These are phyloP conservation scores for Piscicola geometra DNA, from an alignment of 2,888 invertebrate species.

Conservation along the genomic window DNA sequence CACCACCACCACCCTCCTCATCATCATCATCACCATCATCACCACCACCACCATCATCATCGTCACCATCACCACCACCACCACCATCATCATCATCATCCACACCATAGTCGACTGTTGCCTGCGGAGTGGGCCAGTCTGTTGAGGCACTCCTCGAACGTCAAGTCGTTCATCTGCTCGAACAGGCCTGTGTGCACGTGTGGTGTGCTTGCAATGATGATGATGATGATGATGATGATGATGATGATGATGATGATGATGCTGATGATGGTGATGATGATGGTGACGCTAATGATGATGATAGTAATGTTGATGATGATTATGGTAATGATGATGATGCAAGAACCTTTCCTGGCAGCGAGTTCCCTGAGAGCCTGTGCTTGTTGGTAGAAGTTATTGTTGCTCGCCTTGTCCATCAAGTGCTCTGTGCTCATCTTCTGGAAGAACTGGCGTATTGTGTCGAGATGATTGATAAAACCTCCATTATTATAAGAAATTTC, in stretches of 20 bases:
- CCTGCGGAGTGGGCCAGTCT: slow-evolving; percentile 55
- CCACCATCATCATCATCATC: neutral
- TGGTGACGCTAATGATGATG: too few species aligned
- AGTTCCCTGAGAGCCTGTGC: slow-evolving; percentile 31
- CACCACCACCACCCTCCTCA: too few species aligned
- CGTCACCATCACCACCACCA: too few species aligned
- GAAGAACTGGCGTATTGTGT: neutral
- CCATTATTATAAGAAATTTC: too few species aligned
- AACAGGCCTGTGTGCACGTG: slow-evolving; percentile 74
- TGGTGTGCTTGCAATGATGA: too few species aligned
- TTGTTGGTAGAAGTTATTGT: neutral
- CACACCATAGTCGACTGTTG: slow-evolving; percentile 50
- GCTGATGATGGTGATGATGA: too few species aligned
- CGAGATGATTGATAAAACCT: too few species aligned
- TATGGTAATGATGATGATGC: too few species aligned
- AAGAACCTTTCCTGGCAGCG: slow-evolving; percentile 15
- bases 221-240: too few species aligned
- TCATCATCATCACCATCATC: too few species aligned
- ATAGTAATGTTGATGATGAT: slow-evolving; percentile 65
- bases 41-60: too few species aligned
- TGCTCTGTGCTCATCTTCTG: neutral
- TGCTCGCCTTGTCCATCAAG: neutral
- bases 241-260: slow-evolving; percentile 63
- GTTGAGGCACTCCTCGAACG: slow-evolving; percentile 56
- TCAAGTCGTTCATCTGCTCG: slow-evolving; percentile 65